These are phyloP conservation scores for Todiramphus saurophagus DNA, from an alignment of 2,113 vertebrate species.

Conservation along the genomic window DNA sequence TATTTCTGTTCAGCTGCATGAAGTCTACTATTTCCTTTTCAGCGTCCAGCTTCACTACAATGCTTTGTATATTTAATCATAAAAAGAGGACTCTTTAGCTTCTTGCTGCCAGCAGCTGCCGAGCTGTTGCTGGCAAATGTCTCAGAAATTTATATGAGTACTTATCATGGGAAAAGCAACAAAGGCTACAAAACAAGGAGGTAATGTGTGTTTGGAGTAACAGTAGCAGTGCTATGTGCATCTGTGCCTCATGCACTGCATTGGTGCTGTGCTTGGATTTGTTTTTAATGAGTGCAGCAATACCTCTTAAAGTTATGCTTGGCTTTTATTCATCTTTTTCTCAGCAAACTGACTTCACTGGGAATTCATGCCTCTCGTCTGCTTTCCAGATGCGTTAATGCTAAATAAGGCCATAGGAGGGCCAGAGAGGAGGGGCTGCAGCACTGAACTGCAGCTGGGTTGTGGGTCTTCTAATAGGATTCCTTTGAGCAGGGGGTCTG, in stretches of 20 bases:
- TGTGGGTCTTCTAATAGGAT: neutral
- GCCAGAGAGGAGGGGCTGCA: neutral
- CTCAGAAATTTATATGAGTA: neutral
- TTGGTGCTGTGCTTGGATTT: neutral
- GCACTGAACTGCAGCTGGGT: neutral
- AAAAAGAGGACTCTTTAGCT: neutral
- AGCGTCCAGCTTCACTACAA: neutral
- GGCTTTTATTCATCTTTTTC: neutral
- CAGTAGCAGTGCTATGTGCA: neutral
- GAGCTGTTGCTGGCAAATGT: neutral
- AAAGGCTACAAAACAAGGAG: neutral
- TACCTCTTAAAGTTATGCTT: neutral
- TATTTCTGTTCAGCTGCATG: neutral
- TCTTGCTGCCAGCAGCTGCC: neutral
- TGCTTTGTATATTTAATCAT: conserved; percentile 1
- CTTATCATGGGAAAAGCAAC: neutral
- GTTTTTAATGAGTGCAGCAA: neutral
- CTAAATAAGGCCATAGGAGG: neutral
- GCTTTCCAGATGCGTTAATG: neutral
- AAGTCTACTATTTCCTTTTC: conserved; percentile 5
- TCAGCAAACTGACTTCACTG: neutral
- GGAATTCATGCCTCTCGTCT: neutral
- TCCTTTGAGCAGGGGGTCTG: neutral
- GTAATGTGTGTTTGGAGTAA: neutral
- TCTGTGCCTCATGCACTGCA: neutral